Evolutionary conservation across 1,140 invertebrate species (phyloP).

Genomic region (Ylistrum balloti): DNA sequence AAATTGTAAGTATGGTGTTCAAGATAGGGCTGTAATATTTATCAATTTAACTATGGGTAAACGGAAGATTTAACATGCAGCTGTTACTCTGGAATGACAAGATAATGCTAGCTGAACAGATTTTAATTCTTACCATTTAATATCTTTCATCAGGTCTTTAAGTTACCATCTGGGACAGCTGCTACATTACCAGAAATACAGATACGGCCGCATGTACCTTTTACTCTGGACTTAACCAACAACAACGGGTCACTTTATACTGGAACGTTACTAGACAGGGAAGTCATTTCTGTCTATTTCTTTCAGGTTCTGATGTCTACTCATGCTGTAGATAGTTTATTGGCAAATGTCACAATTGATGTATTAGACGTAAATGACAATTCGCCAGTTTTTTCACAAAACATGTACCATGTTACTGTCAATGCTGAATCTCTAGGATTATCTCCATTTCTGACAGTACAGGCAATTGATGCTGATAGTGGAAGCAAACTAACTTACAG

Average conservation of each 20-base stretch:
- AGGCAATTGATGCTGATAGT: neutral
- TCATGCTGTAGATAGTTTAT: neutral
- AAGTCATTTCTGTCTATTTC: neutral
- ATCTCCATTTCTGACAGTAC: neutral
- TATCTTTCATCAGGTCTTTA: neutral
- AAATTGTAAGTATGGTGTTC: too few species aligned
- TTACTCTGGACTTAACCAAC: neutral
- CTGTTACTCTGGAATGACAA: too few species aligned
- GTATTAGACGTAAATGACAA: neutral
- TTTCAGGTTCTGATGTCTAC: neutral
- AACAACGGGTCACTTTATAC: neutral
- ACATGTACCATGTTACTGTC: neutral
- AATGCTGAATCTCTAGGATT: neutral
- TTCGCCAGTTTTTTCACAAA: neutral
- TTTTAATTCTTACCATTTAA: too few species aligned
- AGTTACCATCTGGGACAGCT: neutral
- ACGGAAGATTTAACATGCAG: too few species aligned
- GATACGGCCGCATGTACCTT: neutral
- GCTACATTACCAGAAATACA: neutral
- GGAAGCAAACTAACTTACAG: neutral
- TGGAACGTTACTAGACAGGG: neutral
- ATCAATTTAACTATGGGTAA: too few species aligned
- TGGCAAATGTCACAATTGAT: neutral
- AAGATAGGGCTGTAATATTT: too few species aligned
- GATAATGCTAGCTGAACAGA: too few species aligned